Evolutionary conservation across 2,888 invertebrate genomes (phyloP).

Genomic region (Mythimna ferrago): DNA sequence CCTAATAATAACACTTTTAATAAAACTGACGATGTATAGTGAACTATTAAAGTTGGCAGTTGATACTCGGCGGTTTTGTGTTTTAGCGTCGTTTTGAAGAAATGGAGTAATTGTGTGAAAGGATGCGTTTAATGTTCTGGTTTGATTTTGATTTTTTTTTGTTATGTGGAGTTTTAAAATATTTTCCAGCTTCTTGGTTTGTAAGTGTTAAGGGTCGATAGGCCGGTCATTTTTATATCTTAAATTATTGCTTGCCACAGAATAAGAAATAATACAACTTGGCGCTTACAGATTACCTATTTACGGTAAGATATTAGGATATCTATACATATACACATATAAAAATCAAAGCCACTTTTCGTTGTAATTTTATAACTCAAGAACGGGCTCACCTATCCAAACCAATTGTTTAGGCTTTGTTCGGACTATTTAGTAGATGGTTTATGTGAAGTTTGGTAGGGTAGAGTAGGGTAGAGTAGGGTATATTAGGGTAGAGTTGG

Average conservation of each 20-base stretch:
- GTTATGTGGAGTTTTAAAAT: background rate
- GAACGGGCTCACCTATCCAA: too few species aligned
- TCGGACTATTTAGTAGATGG: too few species aligned
- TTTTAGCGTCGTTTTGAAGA: constrained; percentile 57
- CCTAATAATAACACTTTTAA: constrained; percentile 43
- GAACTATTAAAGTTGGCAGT: constrained; percentile 43
- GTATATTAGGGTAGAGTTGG: too few species aligned
- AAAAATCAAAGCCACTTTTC: too few species aligned
- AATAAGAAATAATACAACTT: too few species aligned
- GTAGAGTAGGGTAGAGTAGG: too few species aligned
- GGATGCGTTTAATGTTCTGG: constrained; percentile 48
- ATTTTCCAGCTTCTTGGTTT: background rate
- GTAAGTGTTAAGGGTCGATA: background rate
- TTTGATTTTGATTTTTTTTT: constrained; percentile 34
- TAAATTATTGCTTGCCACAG: background rate
- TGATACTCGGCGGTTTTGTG: constrained; percentile 47
- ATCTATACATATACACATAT: too few species aligned
- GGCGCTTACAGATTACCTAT: too few species aligned
- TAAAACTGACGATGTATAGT: constrained; percentile 61
- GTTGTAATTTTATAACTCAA: too few species aligned
- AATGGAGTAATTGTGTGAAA: constrained; percentile 44
- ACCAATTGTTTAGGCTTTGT: too few species aligned
- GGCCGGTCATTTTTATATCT: background rate
- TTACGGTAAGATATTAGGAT: too few species aligned
- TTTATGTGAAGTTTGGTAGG: too few species aligned